Evolutionary conservation across 1,140 invertebrate species (phyloP).

Genomic region (Melitaea cinxia): DNA sequence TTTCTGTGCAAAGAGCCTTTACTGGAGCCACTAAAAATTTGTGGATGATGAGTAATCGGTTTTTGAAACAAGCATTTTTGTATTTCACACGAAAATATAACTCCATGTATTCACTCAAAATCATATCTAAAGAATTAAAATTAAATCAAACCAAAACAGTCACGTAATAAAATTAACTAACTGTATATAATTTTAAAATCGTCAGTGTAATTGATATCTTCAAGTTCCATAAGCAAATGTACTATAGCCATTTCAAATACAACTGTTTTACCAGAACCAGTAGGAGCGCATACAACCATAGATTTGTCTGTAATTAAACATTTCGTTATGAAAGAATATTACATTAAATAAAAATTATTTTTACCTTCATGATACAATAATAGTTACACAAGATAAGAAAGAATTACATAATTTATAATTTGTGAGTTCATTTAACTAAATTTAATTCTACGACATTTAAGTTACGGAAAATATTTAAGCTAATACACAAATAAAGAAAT

Average conservation of each 20-base stretch:
- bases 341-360: neutral
- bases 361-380: too few relatives aligned
- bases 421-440: too few relatives aligned
- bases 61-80: too few relatives aligned
- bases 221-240: slow-evolving; percentile 82
- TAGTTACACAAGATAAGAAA: too few relatives aligned
- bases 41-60: neutral
- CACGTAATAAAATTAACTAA: slow-evolving; percentile 53
- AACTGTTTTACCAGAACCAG: slow-evolving; percentile 91
- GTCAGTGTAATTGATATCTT: slow-evolving; percentile 56
- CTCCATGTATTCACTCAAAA: too few relatives aligned
- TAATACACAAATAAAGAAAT: too few relatives aligned
- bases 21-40: slow-evolving; percentile 88
- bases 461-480: too few relatives aligned
- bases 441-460: too few relatives aligned
- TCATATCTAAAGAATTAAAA: too few relatives aligned
- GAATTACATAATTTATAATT: too few relatives aligned
- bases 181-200: slow-evolving; percentile 86
- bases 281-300: slow-evolving; percentile 89
- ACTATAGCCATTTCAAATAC: slow-evolving; percentile 91
- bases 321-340: neutral
- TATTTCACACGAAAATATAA: too few relatives aligned
- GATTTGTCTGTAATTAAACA: slow-evolving; percentile 83
- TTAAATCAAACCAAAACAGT: too few relatives aligned
- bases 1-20: slow-evolving; percentile 90